phyloP scores from a whole-genome alignment of 2,113 vertebrate genomes.

The Melierax canorus region DNA sequence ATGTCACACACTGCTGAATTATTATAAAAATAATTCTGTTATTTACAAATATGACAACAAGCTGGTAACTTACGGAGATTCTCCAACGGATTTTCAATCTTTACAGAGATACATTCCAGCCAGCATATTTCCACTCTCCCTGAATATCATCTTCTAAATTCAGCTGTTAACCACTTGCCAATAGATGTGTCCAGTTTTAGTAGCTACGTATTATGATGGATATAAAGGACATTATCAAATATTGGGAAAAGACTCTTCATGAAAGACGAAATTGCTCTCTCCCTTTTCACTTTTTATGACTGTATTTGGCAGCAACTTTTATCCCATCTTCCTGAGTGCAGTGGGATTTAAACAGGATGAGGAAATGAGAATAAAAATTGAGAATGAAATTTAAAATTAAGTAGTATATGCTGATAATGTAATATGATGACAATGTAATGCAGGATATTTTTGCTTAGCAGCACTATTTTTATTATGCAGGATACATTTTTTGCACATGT shows the following conservation, averaged over 20 bases:
- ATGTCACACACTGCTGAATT: slow-evolving; percentile 56
- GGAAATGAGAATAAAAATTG: background rate
- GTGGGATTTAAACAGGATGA: background rate
- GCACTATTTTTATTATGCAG: background rate
- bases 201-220: background rate
- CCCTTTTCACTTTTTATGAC: background rate
- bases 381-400: background rate
- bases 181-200: background rate
- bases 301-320: background rate
- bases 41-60: slow-evolving; percentile 61
- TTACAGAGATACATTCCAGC: background rate
- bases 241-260: background rate
- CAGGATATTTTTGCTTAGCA: background rate
- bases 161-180: background rate
- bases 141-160: background rate
- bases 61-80: background rate
- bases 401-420: background rate
- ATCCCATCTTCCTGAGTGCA: background rate
- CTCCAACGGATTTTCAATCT: slow-evolving; percentile 39
- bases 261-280: background rate
- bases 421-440: background rate
- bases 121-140: background rate
- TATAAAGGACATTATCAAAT: background rate
- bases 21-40: slow-evolving; percentile 62
- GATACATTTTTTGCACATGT: background rate